Evolutionary conservation across 2,888 invertebrate species (phyloP).

Genomic region (Acheta domesticus): DNA sequence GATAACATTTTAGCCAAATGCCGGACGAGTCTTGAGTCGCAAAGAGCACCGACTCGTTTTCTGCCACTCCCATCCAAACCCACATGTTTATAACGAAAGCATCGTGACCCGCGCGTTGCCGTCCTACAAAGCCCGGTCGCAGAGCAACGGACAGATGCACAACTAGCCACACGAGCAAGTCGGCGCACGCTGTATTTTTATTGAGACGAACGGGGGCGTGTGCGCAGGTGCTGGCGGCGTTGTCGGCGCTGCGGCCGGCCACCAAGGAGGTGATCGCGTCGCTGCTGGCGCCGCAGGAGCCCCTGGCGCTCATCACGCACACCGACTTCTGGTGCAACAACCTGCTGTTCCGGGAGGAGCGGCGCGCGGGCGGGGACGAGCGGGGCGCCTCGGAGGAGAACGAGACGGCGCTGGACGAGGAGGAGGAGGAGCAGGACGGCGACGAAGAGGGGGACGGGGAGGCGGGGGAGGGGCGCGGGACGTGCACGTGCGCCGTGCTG

Average conservation of each 20-base stretch:
- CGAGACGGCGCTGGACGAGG: constrained; percentile 67
- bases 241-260: constrained; percentile 59
- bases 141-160: no score
- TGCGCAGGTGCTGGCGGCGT: constrained; percentile 55
- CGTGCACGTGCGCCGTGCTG: constrained; percentile 64
- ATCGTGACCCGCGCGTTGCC: no score
- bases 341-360: constrained; percentile 64
- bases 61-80: no score
- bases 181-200: no score
- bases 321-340: constrained; percentile 85
- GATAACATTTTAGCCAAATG: no score
- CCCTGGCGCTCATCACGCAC: constrained; percentile 71
- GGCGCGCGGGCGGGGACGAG: constrained; percentile 39
- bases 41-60: no score
- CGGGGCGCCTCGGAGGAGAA: constrained; percentile 42
- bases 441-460: constrained; percentile 38
- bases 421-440: constrained; percentile 54
- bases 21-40: no score
- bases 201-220: no score
- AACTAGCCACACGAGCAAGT: no score
- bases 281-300: constrained; percentile 67
- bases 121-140: no score
- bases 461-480: constrained; percentile 44
- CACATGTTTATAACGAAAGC: no score
- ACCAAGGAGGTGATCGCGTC: constrained; percentile 70